Base-by-base conservation (phyloP, 2,113 vertebrate genomes). In the Apistogramma diplotaenia region DNA sequence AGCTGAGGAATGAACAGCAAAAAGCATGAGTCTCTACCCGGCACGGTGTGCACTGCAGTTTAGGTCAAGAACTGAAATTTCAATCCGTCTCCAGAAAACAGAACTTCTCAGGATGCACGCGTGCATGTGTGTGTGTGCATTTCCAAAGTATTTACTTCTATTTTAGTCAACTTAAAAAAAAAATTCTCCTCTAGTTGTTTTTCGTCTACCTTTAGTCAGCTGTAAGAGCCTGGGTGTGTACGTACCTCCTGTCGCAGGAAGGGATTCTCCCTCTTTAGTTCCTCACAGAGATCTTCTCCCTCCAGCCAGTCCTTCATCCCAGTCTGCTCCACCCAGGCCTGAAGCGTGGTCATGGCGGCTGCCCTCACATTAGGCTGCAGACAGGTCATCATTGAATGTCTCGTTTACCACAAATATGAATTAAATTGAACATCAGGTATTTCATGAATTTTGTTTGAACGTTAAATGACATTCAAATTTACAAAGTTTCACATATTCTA, bases 231-330 rank as follows among this genome's bases (percentile, higher is more conserved):
- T 35, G 8, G 8, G 33, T 74, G 3, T 58, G 11, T 8, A 1
- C 35, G 11, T 89, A 98, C 98, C 97, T 99, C 98, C 94, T 99
- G 98, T 57, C 98, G 95, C 46, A 99, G 91, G 85, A 97, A 99
- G 78, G 98, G 98, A 72, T 99, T 99, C 90, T 99, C 98, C 51
- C 95, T 98, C 93, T 96, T 99, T 74, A 99, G 96, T 83, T 99
- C 98, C 74, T 99, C 98, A n/a, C 98, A 97, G 37, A 99, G 84
- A 62, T 99, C 98, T 74, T 99, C 98, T 57, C 98, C 98, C 82
- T 99, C 98, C 54, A 99, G 84, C 98, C 98, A 99, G 21, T 99
- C 98, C 89, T 98, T 99, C 97, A 99, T 98, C 19, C 98, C 97
- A 0, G 98, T 99, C 87, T 99, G 98, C 76, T 99, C 98, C 75